Conservation (phyloP, 1,140 invertebrate genomes). For the Caenorhabditis briggsae region DNA sequence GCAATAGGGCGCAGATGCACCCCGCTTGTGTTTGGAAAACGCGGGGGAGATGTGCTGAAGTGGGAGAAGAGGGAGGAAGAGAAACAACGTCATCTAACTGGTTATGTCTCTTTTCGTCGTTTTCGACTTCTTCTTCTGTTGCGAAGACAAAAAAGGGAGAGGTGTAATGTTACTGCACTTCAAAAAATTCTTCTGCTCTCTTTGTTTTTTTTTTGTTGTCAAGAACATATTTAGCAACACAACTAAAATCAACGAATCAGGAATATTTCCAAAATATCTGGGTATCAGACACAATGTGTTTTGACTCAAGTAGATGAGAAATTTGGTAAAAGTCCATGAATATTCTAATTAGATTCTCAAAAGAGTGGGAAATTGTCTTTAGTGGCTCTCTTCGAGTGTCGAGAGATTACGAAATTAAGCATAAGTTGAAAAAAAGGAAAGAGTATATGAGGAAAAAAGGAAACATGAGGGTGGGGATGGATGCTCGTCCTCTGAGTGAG, state of each 20-base stretch:
- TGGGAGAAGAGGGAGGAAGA: not conserved
- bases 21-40: not conserved
- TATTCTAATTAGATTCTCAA: not conserved
- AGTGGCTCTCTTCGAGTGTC: not conserved
- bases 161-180: constrained; percentile 43
- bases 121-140: constrained; percentile 28
- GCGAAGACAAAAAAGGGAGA: not conserved
- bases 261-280: not conserved
- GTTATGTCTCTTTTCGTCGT: constrained; percentile 43
- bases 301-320: not conserved
- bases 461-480: not conserved
- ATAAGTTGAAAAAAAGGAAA: not conserved
- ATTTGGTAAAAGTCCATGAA: constrained; percentile 3
- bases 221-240: not conserved
- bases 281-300: not conserved
- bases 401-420: constrained; percentile 20
- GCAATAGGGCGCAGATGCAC: constrained; percentile 10
- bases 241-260: not conserved
- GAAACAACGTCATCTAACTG: constrained; percentile 50
- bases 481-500: too few species aligned
- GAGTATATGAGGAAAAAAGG: not conserved
- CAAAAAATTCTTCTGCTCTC: not conserved
- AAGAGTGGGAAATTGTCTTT: not conserved
- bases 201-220: not conserved
- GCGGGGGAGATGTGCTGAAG: not conserved